Evolutionary conservation across 2,888 invertebrate species (phyloP).

Genomic region (Synergus japonicus): DNA sequence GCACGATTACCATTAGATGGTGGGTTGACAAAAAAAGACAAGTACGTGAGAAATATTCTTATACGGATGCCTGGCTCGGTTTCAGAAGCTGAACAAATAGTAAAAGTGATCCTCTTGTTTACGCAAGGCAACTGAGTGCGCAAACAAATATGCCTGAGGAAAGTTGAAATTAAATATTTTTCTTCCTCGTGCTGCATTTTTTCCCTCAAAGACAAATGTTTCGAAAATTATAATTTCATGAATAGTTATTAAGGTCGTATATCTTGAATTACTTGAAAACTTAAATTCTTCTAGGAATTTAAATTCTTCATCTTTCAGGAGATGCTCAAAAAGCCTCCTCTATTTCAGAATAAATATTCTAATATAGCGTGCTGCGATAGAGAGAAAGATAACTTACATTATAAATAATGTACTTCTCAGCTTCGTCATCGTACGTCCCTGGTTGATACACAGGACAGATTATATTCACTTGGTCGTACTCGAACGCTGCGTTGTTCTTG

Average conservation of each 20-base stretch:
- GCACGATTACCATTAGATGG: conserved; percentile 33
- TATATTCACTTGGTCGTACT: conserved; percentile 97
- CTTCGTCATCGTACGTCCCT: conserved; percentile 91
- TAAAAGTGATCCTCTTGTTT: conserved; percentile 41
- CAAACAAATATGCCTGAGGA: conserved; percentile 35
- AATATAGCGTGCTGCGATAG: not conserved
- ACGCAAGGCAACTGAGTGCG: conserved; percentile 38
- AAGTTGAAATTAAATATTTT: conserved; percentile 39
- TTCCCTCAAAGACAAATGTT: not conserved
- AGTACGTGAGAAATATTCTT: conserved; percentile 40
- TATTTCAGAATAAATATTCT: no score
- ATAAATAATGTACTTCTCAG: conserved; percentile 97
- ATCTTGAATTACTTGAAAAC: not conserved
- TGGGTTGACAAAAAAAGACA: conserved; percentile 36
- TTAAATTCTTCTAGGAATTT: not conserved
- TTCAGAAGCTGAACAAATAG: conserved; percentile 42
- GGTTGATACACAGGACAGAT: conserved; percentile 95
- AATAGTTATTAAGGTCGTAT: conserved; percentile 2
- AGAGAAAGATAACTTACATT: conserved; percentile 81
- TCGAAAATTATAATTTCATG: conserved; percentile 27
- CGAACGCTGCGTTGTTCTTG: conserved; percentile 94
- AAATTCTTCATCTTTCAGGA: not conserved
- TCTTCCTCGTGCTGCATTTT: conserved; percentile 27
- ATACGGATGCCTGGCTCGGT: conserved; percentile 34
- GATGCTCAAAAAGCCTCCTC: not conserved